A percentile compares a stretch with the other conserved stretches of the same genome.
phyloP scores from a whole-genome alignment of 2,797 vertebrate genomes.

The Acestrorhynchus altus region DNA sequence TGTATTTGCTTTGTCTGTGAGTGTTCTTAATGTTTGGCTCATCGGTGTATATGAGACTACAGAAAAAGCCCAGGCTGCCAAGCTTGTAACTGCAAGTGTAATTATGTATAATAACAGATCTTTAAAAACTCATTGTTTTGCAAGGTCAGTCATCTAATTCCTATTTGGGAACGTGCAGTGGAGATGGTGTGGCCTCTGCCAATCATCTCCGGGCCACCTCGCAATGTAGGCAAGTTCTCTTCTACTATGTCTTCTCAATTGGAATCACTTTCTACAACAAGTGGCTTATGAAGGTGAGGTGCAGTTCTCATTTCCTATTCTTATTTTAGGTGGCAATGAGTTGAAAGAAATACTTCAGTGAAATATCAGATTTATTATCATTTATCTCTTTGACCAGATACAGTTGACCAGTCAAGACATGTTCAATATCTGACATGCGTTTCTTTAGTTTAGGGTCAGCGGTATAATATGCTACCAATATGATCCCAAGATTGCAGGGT shows the following conservation, averaged over 20 bases:
- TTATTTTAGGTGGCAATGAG: neutral
- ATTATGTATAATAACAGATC: neutral
- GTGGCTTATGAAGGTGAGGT: conserved; percentile 89
- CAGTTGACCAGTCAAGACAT: too few relatives aligned
- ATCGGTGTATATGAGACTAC: too few relatives aligned
- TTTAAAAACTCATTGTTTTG: neutral
- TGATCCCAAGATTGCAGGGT: too few relatives aligned
- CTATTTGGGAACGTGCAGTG: neutral
- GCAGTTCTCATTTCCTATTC: neutral
- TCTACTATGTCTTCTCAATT: conserved; percentile 92
- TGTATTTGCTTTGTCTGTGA: too few relatives aligned
- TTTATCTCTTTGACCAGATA: too few relatives aligned
- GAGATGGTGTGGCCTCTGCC: conserved; percentile 74
- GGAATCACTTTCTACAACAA: conserved; percentile 98
- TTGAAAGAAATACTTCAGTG: neutral
- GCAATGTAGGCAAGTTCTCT: conserved; percentile 82
- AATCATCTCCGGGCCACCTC: conserved; percentile 75
- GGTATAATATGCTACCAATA: too few relatives aligned
- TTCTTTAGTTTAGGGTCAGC: too few relatives aligned
- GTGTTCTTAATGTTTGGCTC: too few relatives aligned
- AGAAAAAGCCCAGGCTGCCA: too few relatives aligned
- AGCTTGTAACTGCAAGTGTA: too few relatives aligned
- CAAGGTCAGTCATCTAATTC: conserved; percentile 11
- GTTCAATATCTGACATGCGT: too few relatives aligned
- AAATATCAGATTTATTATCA: too few relatives aligned